Percentiles rank a stretch among this genome's conserved stretches.
phyloP scores from a whole-genome alignment of 2,113 vertebrate genomes.

The Myotis davidii region DNA sequence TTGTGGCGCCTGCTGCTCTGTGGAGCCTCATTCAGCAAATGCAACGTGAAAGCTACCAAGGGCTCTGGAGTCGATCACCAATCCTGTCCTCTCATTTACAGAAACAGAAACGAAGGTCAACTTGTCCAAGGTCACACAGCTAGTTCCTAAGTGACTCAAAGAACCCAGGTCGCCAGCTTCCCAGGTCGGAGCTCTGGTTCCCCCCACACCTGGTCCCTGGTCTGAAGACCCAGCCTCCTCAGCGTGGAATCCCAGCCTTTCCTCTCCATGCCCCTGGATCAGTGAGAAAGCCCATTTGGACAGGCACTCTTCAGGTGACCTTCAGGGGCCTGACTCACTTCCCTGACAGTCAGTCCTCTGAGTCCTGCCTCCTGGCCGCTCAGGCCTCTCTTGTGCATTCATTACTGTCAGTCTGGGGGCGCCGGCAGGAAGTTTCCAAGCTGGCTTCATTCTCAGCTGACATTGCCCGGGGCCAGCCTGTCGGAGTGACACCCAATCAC shows the following conservation, averaged over 20 bases:
- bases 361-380: not conserved
- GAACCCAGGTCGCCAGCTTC: not conserved
- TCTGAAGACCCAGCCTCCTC: not conserved
- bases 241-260: not conserved
- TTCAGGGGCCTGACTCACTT: not conserved
- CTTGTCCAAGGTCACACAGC: not conserved
- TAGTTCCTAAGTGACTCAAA: not conserved
- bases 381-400: not conserved
- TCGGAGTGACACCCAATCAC: not conserved
- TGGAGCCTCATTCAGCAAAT: fast-evolving
- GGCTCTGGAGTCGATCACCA: fast-evolving
- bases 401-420: not conserved
- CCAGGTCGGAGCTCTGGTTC: not conserved
- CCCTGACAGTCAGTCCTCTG: not conserved
- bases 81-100: not conserved
- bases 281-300: not conserved
- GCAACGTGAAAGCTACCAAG: not conserved
- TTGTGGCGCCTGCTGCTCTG: fast-evolving
- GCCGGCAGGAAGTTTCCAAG: not conserved
- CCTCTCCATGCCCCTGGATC: not conserved
- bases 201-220: fast-evolving
- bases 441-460: not conserved
- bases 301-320: fast-evolving
- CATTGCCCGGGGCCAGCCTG: not conserved
- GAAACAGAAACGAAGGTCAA: not conserved